Evolutionary conservation across 2,888 invertebrate genomes (phyloP).

Genomic region (Drosophila robusta): DNA sequence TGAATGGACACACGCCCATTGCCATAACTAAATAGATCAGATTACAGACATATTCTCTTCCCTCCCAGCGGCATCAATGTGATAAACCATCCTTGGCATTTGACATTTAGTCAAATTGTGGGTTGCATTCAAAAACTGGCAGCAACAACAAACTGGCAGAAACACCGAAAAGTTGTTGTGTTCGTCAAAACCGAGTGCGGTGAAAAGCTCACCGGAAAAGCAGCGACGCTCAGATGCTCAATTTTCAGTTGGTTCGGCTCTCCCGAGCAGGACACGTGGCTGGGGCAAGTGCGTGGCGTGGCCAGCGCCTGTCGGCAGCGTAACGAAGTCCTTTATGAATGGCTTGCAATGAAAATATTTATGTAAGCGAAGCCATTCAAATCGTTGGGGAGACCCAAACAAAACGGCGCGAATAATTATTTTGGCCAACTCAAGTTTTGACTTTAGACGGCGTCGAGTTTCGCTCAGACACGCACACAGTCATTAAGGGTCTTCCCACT

Average conservation of each 20-base stretch:
- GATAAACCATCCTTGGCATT: slow-evolving; percentile 67
- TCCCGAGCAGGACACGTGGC: slow-evolving; percentile 59
- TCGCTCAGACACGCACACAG: slow-evolving; percentile 22
- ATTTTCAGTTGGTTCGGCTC: slow-evolving; percentile 21
- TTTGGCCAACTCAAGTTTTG: slow-evolving; percentile 19
- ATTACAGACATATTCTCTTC: slow-evolving; percentile 1
- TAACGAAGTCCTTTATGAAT: slow-evolving; percentile 64
- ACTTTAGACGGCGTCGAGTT: slow-evolving; percentile 1
- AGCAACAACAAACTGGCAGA: slow-evolving; percentile 30
- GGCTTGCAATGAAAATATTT: slow-evolving; percentile 74
- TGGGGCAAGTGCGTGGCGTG: slow-evolving; percentile 4
- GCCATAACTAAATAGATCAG: background rate
- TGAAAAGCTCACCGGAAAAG: slow-evolving; percentile 65
- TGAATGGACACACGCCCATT: background rate
- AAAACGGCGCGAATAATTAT: slow-evolving; percentile 42
- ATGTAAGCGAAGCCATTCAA: slow-evolving; percentile 64
- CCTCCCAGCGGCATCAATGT: slow-evolving; percentile 4
- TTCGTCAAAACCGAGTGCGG: slow-evolving; percentile 39
- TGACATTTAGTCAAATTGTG: slow-evolving; percentile 62
- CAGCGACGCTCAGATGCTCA: slow-evolving; percentile 12
- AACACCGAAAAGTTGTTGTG: slow-evolving; percentile 28
- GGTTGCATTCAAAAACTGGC: slow-evolving; percentile 30
- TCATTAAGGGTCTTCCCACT: slow-evolving; percentile 32
- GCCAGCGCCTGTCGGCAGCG: slow-evolving; percentile 57
- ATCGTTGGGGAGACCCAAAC: slow-evolving; percentile 37